Conservation (phyloP, 2,113 vertebrate species). For the Oreotrochilus melanogaster region DNA sequence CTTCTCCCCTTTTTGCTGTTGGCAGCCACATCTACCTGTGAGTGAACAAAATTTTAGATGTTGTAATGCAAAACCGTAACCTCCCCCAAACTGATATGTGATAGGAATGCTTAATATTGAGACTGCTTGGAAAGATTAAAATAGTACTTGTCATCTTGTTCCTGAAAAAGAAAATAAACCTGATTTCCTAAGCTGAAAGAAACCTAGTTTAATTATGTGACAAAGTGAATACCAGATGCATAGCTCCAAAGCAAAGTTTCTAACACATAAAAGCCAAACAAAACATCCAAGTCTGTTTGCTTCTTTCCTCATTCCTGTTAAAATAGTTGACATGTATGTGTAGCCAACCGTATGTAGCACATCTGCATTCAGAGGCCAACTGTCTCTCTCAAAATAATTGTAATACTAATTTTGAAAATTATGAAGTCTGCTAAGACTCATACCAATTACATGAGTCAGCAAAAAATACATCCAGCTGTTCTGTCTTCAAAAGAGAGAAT, state of each 20-base stretch:
- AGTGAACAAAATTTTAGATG: slow-evolving; percentile 55
- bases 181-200: slow-evolving; percentile 16
- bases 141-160: slow-evolving; percentile 24
- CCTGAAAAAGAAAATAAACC: slow-evolving; percentile 43
- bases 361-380: slow-evolving; percentile 7
- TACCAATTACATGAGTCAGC: slow-evolving; percentile 25
- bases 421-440: neutral
- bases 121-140: slow-evolving; percentile 62
- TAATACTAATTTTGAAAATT: neutral
- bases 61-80: neutral
- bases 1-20: slow-evolving; percentile 10
- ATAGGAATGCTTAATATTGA: neutral
- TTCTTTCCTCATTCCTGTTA: neutral
- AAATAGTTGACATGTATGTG: neutral
- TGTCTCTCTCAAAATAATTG: slow-evolving; percentile 32
- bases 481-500: neutral
- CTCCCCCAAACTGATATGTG: neutral
- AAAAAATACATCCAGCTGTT: slow-evolving; percentile 23
- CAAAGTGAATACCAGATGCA: neutral
- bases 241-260: neutral
- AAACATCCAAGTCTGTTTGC: neutral
- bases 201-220: neutral
- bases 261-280: slow-evolving; percentile 33
- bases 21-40: slow-evolving; percentile 9
- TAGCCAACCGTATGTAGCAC: neutral